Evolutionary conservation across 2,113 vertebrate species (phyloP).

Genomic region (Piprites chloris): DNA sequence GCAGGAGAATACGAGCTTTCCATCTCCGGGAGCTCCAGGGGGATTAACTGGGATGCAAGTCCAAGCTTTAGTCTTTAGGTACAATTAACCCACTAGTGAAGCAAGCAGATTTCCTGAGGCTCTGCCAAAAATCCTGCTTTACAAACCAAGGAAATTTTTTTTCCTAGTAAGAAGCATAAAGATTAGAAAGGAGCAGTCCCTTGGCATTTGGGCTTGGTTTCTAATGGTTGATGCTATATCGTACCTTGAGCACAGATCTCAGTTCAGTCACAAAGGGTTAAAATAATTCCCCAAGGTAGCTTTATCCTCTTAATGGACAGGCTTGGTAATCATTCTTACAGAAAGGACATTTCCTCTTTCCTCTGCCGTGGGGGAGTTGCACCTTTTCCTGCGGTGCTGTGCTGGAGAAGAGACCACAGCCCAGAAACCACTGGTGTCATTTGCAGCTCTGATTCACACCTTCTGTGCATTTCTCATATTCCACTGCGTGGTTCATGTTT

Average conservation of each 20-base stretch:
- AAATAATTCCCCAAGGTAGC: neutral
- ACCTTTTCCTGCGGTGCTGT: neutral
- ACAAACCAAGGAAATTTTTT: neutral
- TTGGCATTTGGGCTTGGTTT: neutral
- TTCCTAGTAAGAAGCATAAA: neutral
- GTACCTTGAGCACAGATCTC: neutral
- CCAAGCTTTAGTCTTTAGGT: conserved; percentile 14
- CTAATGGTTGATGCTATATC: neutral
- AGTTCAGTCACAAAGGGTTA: neutral
- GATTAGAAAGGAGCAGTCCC: neutral
- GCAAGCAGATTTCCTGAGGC: conserved; percentile 1
- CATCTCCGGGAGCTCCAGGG: neutral
- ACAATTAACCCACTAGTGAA: conserved; percentile 7
- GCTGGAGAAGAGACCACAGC: neutral
- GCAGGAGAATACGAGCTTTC: neutral
- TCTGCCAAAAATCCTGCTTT: conserved; percentile 18
- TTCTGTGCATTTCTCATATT: neutral
- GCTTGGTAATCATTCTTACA: neutral
- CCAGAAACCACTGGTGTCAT: neutral
- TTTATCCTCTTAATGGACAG: neutral
- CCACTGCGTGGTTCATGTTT: neutral
- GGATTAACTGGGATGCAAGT: conserved; percentile 6
- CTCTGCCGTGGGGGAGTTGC: neutral
- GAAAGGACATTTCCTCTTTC: neutral
- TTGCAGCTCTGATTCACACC: neutral